Conservation (phyloP, 1,140 invertebrate genomes). For the Homarus americanus region DNA sequence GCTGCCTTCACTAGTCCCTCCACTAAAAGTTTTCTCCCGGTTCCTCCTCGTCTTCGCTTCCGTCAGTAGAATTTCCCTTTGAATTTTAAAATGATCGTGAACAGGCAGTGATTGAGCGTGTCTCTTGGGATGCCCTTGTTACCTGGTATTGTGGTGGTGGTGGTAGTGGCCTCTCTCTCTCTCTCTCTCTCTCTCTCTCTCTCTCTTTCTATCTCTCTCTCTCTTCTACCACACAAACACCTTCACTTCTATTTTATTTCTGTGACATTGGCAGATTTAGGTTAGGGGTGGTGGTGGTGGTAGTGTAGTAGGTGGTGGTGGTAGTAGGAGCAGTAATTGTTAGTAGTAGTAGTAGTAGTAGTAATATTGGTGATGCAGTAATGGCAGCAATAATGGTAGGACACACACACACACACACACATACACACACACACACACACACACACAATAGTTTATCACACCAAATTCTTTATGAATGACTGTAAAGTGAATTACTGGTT, state of each 20-base stretch:
- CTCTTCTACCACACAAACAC: too few species aligned
- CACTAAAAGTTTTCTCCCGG: conserved; percentile 46
- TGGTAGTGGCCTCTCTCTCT: too few species aligned
- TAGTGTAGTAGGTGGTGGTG: too few species aligned
- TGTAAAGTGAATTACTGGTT: background rate
- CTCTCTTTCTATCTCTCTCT: too few species aligned
- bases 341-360: too few species aligned
- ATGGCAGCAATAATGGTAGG: too few species aligned
- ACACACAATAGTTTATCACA: background rate
- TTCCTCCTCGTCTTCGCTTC: conserved; percentile 18
- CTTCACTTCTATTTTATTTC: too few species aligned
- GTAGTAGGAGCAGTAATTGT: too few species aligned
- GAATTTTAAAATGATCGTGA: conserved; percentile 63
- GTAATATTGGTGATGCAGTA: too few species aligned
- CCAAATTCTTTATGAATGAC: background rate
- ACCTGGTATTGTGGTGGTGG: conserved; percentile 55
- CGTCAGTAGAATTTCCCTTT: conserved; percentile 34
- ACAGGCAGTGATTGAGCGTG: conserved; percentile 59
- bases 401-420: background rate
- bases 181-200: too few species aligned
- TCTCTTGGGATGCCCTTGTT: conserved; percentile 64
- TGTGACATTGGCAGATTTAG: too few species aligned
- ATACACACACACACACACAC: background rate
- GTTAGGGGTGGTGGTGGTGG: too few species aligned
- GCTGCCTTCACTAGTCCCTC: conserved; percentile 21